Evolutionary conservation across 2,113 vertebrate genomes (phyloP), one percentile per base, ranked within the genome.

Genomic region (Peucedramus taeniatus): DNA sequence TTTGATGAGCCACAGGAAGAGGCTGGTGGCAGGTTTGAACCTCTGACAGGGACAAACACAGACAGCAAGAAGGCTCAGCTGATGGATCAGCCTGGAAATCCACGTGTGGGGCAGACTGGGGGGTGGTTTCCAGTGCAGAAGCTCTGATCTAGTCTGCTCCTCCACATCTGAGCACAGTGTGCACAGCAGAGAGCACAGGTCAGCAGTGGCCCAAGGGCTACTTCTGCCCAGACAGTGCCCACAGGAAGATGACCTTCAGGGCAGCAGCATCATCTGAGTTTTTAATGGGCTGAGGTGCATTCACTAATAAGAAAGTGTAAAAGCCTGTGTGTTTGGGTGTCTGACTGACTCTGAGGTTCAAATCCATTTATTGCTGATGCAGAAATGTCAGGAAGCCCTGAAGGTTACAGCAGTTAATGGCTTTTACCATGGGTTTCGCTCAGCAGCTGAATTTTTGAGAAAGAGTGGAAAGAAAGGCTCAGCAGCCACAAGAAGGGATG

Each of bases 141-240:
- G 22, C 39, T 83, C 53, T 79, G 17, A 15, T 31, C 19, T 7
- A 54, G 15, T 22, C 23, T 74, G 45, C n/a, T 90, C 3, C 39
- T 50, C 27, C 21, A 2, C 0, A 0, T 8, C 51, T 68, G 51
- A 71, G 31, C 15, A 9, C 27, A 49, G 35, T 0, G 2, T 45
- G 33, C 54, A n/a, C 12, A 27, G 82, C 53, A 71, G 23, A 51
- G 14, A 65, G 17, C 27, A 26, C 47, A 59, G 22, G 10, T 28
- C 61, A 82, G 65, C 4, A 1, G 8, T 2, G 23, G n/a, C 51
- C 42, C 11, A 1, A 37, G 27, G 47, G 44, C 71, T 7, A 1
- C 3, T 21, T 33, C 19, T 87, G 49, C 49, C 37, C 49, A 35
- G 37, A 31, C 20, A 59, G 53, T 1, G 1, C 30, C 26, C 7